These are phyloP conservation scores for Aphelenchoides fujianensis DNA, from an alignment of 1,140 invertebrate genomes.

Conservation along the genomic window DNA sequence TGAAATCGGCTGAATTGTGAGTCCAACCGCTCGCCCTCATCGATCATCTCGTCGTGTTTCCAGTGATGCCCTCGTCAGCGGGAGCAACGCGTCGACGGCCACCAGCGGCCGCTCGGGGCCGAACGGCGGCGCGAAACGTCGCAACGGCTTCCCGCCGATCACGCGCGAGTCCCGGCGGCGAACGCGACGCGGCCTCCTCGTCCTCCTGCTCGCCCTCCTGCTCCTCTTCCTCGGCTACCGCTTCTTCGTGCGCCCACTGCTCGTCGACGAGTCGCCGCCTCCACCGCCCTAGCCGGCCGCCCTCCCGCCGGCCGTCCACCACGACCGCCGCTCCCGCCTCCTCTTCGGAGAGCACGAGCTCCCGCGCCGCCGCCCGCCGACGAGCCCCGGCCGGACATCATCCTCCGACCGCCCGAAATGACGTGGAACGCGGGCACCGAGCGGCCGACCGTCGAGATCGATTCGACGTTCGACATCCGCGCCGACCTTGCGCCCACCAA, in stretches of 20 bases:
- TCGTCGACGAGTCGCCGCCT: background rate
- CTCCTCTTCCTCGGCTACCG: slow-evolving; percentile 6
- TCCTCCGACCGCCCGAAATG: slow-evolving; percentile 6
- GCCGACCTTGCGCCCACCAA: background rate
- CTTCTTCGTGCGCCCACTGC: background rate
- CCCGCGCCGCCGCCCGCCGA: background rate
- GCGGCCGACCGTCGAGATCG: background rate
- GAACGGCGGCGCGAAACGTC: background rate
- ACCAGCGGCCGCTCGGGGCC: background rate
- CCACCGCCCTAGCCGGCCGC: too few species aligned
- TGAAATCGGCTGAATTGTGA: slow-evolving; percentile 13
- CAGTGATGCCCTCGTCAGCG: background rate
- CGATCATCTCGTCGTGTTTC: background rate
- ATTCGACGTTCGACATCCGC: background rate
- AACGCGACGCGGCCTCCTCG: background rate
- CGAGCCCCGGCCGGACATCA: background rate
- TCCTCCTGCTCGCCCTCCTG: background rate
- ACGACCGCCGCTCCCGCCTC: background rate
- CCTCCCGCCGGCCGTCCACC: background rate
- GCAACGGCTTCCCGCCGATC: slow-evolving; percentile 13
- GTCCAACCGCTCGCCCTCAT: background rate
- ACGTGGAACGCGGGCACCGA: slow-evolving; percentile 1
- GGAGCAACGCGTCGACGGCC: background rate
- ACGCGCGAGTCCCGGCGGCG: background rate
- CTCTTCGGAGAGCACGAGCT: background rate